Conservation (phyloP, 2,113 vertebrate species). For the Chloropsis cyanopogon region DNA sequence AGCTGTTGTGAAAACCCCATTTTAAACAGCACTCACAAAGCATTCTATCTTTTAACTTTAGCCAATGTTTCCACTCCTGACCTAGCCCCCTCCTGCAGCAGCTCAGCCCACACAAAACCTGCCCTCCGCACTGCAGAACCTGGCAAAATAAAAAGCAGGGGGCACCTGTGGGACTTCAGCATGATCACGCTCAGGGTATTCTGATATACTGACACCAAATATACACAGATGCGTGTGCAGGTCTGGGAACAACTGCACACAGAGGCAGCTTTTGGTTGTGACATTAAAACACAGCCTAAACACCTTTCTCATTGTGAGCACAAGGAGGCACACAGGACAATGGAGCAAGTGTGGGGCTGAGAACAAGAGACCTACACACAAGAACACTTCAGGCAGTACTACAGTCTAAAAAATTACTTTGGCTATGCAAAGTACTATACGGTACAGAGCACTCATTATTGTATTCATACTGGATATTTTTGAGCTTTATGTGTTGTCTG, state of each 20-base stretch:
- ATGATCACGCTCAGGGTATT: background rate
- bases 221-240: background rate
- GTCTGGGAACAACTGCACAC: background rate
- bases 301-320: background rate
- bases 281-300: background rate
- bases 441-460: background rate
- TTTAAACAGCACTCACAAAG: background rate
- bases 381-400: background rate
- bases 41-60: background rate
- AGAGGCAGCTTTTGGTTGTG: background rate
- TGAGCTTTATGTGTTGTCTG: background rate
- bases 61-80: background rate
- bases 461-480: background rate
- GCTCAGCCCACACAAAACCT: background rate
- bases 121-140: background rate
- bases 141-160: background rate
- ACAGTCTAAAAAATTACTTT: background rate
- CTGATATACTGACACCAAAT: background rate
- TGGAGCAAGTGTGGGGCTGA: background rate
- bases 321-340: background rate
- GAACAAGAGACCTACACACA: background rate
- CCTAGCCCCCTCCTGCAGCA: background rate
- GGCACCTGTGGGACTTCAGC: background rate
- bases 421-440: background rate
- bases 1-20: background rate